Evolutionary conservation across 2,113 vertebrate genomes (phyloP).

Genomic region (Ibidorhyncha struthersii): DNA sequence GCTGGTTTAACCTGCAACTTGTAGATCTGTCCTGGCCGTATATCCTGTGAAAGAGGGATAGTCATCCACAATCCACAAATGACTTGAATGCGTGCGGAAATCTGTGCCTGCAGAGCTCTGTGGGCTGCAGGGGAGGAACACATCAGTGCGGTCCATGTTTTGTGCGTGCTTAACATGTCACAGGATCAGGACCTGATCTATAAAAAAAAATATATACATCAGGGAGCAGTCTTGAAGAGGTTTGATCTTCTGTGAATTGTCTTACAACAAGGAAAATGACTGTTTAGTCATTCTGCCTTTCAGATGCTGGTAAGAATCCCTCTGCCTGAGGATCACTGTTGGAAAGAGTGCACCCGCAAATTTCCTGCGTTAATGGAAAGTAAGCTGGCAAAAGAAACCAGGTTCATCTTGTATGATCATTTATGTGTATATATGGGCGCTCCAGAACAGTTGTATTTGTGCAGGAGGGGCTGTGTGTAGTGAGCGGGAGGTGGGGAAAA

Average conservation of each 20-base stretch:
- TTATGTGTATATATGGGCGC: background rate
- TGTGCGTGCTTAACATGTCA: background rate
- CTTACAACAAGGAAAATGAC: background rate
- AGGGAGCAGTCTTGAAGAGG: background rate
- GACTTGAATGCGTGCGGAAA: background rate
- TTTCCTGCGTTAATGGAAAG: background rate
- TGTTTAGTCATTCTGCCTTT: background rate
- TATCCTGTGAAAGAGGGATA: background rate
- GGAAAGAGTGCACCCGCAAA: background rate
- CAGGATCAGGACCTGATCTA: background rate
- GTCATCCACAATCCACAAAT: background rate
- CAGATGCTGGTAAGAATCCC: background rate
- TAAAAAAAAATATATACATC: background rate
- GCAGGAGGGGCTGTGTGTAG: background rate
- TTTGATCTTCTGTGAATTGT: background rate
- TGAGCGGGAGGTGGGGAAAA: background rate
- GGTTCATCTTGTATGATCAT: background rate
- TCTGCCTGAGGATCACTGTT: background rate
- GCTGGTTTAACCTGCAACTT: background rate
- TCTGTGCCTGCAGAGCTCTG: background rate
- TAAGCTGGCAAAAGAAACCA: accelerated
- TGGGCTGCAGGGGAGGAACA: background rate
- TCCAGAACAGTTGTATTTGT: background rate
- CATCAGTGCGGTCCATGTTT: background rate
- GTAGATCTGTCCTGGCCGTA: background rate